Evolutionary conservation across 2,888 invertebrate genomes (phyloP).

Genomic region (Latrodectus elegans): DNA sequence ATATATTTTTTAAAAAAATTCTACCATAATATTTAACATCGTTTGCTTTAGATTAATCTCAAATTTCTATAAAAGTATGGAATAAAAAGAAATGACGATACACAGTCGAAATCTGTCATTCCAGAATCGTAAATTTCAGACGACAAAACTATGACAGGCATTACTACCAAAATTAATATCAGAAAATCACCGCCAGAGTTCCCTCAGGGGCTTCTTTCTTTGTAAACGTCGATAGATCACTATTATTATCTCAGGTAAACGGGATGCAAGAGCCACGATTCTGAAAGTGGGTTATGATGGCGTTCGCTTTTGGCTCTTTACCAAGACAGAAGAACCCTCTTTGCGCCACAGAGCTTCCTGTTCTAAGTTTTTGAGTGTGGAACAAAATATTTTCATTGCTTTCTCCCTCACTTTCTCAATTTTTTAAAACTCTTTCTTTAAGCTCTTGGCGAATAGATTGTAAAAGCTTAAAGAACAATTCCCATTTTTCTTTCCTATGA

Average conservation of each 20-base stretch:
- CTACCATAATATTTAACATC: too few species aligned
- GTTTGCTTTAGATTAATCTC: too few species aligned
- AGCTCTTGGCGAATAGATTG: slow-evolving; percentile 14
- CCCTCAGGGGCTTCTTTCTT: not conserved
- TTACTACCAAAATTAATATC: too few species aligned
- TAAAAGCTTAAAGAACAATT: slow-evolving; percentile 28
- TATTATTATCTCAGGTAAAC: slow-evolving; percentile 22
- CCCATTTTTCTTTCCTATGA: slow-evolving; percentile 30
- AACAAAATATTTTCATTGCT: too few species aligned
- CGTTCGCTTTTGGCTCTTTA: slow-evolving; percentile 2
- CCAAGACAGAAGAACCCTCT: not conserved
- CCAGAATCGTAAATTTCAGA: too few species aligned
- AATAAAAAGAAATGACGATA: too few species aligned
- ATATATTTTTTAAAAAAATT: too few species aligned
- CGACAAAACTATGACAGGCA: too few species aligned
- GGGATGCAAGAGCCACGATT: not conserved
- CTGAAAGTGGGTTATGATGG: slow-evolving; percentile 3
- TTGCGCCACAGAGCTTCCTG: not conserved
- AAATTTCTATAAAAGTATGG: too few species aligned
- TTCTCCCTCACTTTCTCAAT: not conserved
- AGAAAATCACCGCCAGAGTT: too few species aligned
- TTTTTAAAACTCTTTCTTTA: not conserved
- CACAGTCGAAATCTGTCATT: too few species aligned
- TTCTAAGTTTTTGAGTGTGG: too few species aligned
- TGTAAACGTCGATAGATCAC: not conserved